Conservation (phyloP, 1,140 invertebrate genomes). For the Lithobius niger region DNA sequence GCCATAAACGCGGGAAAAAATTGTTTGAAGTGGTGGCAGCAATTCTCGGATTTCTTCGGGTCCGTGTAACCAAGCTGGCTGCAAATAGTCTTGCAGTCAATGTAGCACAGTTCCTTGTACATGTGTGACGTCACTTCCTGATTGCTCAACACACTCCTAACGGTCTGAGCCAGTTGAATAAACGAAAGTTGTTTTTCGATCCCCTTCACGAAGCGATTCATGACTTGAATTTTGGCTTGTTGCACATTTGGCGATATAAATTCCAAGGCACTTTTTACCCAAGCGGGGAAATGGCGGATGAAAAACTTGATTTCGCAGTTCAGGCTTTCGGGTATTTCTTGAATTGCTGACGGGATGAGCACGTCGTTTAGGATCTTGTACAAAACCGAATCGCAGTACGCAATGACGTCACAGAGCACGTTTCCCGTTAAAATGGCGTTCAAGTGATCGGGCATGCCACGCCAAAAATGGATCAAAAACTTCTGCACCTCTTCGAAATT, state of each 20-base stretch:
- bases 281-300: conserved; percentile 39
- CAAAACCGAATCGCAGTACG: conserved; percentile 40
- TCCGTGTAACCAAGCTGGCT: no score
- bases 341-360: conserved; percentile 7
- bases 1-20: conserved; percentile 34
- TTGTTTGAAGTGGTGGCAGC: conserved; percentile 27
- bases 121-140: no score
- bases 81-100: no score
- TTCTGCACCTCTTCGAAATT: conserved; percentile 39
- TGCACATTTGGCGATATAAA: conserved; percentile 38
- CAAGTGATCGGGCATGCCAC: conserved; percentile 40
- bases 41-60: no score
- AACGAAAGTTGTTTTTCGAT: conserved; percentile 4
- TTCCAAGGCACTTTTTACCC: conserved; percentile 37
- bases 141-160: no score
- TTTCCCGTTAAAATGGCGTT: conserved; percentile 30
- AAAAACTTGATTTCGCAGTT: conserved; percentile 41
- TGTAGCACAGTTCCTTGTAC: no score
- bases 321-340: conserved; percentile 20
- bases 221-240: conserved; percentile 36
- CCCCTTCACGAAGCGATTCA: conserved; percentile 16
- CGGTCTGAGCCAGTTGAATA: conserved; percentile 4
- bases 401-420: conserved; percentile 36
- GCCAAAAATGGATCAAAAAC: conserved; percentile 42
- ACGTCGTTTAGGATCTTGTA: conserved; percentile 31